Evolutionary conservation across 2,888 invertebrate species (phyloP).

Genomic region (Apotomis turbidana): DNA sequence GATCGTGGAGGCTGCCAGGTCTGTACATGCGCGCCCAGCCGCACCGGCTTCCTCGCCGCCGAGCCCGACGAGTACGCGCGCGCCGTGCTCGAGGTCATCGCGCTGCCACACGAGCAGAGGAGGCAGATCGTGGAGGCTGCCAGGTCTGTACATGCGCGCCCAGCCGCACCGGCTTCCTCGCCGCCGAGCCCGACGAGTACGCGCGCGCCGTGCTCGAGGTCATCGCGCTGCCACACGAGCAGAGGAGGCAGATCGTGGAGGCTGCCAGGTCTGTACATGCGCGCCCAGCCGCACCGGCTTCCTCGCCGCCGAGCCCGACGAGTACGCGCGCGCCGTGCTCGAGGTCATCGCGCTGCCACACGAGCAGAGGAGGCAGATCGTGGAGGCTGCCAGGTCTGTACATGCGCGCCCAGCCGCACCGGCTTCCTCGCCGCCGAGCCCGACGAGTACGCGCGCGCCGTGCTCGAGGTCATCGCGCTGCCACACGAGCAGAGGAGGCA

Average conservation of each 20-base stretch:
- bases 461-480: slow-evolving; percentile 88
- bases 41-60: slow-evolving; percentile 92
- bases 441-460: slow-evolving; percentile 90
- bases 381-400: slow-evolving; percentile 88
- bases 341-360: slow-evolving; percentile 86
- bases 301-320: slow-evolving; percentile 90
- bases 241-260: slow-evolving; percentile 85
- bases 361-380: slow-evolving; percentile 84
- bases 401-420: slow-evolving; percentile 86
- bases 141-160: slow-evolving; percentile 84
- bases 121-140: slow-evolving; percentile 88
- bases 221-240: slow-evolving; percentile 85
- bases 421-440: slow-evolving; percentile 93
- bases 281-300: slow-evolving; percentile 90
- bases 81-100: slow-evolving; percentile 87
- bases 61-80: slow-evolving; percentile 92
- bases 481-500: slow-evolving; percentile 81
- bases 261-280: slow-evolving; percentile 87
- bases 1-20: slow-evolving; percentile 90
- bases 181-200: slow-evolving; percentile 90
- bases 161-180: slow-evolving; percentile 91
- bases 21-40: slow-evolving; percentile 81
- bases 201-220: slow-evolving; percentile 88
- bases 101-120: slow-evolving; percentile 84
- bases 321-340: slow-evolving; percentile 90